Evolutionary conservation across 2,888 invertebrate genomes (phyloP).

Genomic region (Sthenelais limicola): DNA sequence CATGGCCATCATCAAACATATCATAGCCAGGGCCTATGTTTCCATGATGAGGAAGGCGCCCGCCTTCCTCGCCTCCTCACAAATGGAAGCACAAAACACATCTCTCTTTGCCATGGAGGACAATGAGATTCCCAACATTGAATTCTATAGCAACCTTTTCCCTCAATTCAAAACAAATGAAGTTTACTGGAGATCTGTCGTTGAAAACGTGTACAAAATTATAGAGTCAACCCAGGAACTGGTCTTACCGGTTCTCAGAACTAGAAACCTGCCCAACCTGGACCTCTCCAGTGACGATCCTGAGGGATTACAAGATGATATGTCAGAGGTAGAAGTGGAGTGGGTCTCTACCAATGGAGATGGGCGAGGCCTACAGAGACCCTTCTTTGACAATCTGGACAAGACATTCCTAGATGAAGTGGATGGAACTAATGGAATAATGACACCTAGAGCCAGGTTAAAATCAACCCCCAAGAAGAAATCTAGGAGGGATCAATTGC

Average conservation of each 20-base stretch:
- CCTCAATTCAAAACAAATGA: constrained; percentile 45
- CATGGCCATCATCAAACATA: constrained; percentile 52
- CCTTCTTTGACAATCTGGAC: constrained; percentile 51
- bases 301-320: constrained; percentile 24
- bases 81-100: constrained; percentile 8
- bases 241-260: constrained; percentile 48
- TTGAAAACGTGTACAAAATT: constrained; percentile 48
- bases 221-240: constrained; percentile 50
- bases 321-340: constrained; percentile 47
- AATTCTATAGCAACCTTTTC: constrained; percentile 49
- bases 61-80: neutral
- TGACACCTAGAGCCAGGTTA: constrained; percentile 25
- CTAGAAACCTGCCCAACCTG: constrained; percentile 17
- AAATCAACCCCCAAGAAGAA: constrained; percentile 44
- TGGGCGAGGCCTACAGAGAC: constrained; percentile 41
- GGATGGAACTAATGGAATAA: constrained; percentile 9
- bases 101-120: constrained; percentile 45
- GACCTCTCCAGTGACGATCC: constrained; percentile 25
- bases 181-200: constrained; percentile 44
- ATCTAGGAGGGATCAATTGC: constrained; percentile 46
- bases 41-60: constrained; percentile 33
- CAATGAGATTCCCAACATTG: constrained; percentile 50
- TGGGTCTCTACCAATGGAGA: constrained; percentile 50
- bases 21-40: constrained; percentile 60
- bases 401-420: constrained; percentile 45